Conservation (phyloP, 2,888 invertebrate genomes). For the Colostygia pectinataria region DNA sequence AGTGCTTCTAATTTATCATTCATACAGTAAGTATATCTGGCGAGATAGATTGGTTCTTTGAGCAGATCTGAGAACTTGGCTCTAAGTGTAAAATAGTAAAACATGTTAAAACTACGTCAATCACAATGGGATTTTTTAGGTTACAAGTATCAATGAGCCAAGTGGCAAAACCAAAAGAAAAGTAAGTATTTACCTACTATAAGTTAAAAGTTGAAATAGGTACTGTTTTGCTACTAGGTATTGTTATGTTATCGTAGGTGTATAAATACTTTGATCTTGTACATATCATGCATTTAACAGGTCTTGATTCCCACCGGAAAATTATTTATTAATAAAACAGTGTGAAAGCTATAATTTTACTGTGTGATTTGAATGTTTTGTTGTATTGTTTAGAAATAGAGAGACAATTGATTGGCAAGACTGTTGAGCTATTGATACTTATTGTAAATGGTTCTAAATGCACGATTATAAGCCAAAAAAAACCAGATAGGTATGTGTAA, state of each 20-base stretch:
- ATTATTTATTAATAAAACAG: constrained; percentile 7
- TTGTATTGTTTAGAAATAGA: constrained; percentile 9
- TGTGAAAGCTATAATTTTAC: constrained; percentile 4
- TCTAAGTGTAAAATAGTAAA: background rate
- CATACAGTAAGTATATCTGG: constrained; percentile 2
- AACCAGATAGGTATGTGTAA: too few species aligned
- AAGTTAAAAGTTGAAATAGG: too few species aligned
- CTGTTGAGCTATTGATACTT: background rate
- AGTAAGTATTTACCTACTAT: too few species aligned
- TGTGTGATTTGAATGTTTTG: constrained; percentile 1
- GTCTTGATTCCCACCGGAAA: constrained; percentile 16
- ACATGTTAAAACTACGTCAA: background rate
- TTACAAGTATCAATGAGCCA: too few species aligned
- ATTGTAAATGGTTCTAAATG: background rate
- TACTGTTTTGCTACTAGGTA: too few species aligned
- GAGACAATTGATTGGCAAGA: constrained; percentile 5
- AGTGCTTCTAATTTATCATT: constrained; percentile 25
- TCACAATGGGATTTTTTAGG: too few species aligned
- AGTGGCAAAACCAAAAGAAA: too few species aligned
- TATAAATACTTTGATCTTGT: too few species aligned
- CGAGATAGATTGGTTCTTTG: constrained; percentile 3
- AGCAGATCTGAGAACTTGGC: background rate
- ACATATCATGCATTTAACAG: background rate
- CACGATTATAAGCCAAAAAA: too few species aligned
- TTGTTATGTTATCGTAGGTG: too few species aligned